Conservation (phyloP, 37 sponge, comb jelly and placozoan species). For the Haliclona indistincta region DNA sequence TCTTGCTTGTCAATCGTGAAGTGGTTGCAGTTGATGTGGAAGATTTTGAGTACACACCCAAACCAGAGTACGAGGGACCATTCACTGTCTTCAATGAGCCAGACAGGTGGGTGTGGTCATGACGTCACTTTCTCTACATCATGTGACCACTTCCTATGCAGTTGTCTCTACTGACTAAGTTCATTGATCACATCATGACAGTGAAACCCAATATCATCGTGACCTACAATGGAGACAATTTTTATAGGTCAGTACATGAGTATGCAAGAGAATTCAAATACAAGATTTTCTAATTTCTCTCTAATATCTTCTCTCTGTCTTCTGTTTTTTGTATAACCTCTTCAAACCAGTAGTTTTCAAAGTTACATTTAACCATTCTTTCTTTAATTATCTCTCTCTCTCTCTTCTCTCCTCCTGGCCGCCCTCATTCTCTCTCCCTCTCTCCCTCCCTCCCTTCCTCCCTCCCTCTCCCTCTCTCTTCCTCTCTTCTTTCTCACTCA, state of each 20-base stretch:
- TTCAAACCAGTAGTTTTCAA: neutral
- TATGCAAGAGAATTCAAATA: too few species aligned
- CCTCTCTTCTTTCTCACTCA: slow-evolving; percentile 4
- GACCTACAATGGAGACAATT: slow-evolving; percentile 97
- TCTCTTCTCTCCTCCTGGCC: neutral
- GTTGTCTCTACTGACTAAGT: slow-evolving; percentile 72
- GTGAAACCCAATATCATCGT: slow-evolving; percentile 93
- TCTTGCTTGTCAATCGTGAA: slow-evolving; percentile 96
- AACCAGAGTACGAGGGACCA: slow-evolving; percentile 97
- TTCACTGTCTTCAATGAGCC: slow-evolving; percentile 94
- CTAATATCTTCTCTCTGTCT: too few species aligned
- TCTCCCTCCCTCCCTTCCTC: slow-evolving; percentile 4
- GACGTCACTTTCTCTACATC: neutral
- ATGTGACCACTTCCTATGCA: too few species aligned
- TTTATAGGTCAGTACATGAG: slow-evolving; percentile 95
- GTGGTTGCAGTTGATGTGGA: slow-evolving; percentile 91
- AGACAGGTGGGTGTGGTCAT: slow-evolving; percentile 56
- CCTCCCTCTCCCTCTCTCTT: neutral
- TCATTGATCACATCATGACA: slow-evolving; percentile 92
- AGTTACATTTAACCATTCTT: neutral
- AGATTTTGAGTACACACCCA: slow-evolving; percentile 99
- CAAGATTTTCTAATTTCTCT: too few species aligned
- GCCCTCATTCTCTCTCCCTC: slow-evolving; percentile 1
- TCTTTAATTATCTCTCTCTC: slow-evolving; percentile 4
- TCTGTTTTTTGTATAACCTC: too few species aligned